Evolutionary conservation across 2,888 invertebrate genomes (phyloP).

Genomic region (Cephus rjabovi): DNA sequence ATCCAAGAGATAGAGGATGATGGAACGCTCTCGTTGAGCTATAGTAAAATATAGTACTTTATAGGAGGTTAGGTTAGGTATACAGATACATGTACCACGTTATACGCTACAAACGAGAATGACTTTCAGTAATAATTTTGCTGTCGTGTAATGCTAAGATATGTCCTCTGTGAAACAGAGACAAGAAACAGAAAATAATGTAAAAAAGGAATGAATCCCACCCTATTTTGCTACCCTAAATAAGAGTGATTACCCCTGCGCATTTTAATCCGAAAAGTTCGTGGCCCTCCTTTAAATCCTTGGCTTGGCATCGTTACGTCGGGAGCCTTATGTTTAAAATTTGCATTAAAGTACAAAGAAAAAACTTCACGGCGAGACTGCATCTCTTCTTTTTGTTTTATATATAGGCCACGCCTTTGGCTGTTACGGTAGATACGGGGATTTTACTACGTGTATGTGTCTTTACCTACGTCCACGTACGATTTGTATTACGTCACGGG

Average conservation of each 20-base stretch:
- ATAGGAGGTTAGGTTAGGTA: background rate
- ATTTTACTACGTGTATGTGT: background rate
- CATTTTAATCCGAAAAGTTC: constrained; percentile 4
- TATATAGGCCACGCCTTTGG: background rate
- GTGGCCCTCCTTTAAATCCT: background rate
- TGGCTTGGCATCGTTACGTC: constrained; percentile 15
- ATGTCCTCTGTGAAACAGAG: background rate
- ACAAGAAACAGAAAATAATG: background rate
- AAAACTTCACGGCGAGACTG: background rate
- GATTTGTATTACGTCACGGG: background rate
- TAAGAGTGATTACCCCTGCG: background rate
- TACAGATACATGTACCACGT: background rate
- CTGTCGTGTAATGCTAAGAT: background rate
- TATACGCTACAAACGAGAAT: background rate
- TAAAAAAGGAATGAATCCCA: background rate
- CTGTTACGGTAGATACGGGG: background rate
- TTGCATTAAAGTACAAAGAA: constrained; percentile 29
- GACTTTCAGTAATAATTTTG: background rate
- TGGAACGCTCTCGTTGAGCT: background rate
- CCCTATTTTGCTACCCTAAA: background rate
- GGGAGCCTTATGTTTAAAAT: constrained; percentile 35
- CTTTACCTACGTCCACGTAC: background rate
- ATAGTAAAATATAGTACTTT: background rate
- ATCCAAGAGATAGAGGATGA: background rate
- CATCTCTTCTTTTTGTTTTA: background rate